These are phyloP conservation scores for Melanostigma gelatinosum DNA, from an alignment of 2,113 vertebrate species.

Conservation along the genomic window DNA sequence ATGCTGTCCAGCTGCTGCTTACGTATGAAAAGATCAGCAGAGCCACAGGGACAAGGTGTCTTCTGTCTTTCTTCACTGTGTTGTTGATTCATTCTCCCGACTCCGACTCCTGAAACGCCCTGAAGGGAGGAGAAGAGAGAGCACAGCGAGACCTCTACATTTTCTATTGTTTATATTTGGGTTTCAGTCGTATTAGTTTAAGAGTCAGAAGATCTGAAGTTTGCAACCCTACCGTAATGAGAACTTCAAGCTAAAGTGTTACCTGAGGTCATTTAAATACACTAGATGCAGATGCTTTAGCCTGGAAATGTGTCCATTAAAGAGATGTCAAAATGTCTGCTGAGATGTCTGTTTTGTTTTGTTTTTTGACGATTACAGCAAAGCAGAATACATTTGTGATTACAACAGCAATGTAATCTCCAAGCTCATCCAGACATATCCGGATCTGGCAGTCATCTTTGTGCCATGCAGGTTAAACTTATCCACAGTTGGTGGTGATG, in stretches of 20 bases:
- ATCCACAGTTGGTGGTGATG: constrained; percentile 36
- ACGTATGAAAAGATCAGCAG: constrained; percentile 31
- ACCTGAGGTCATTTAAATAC: constrained; percentile 6
- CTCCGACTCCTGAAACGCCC: constrained; percentile 18
- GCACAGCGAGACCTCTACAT: constrained; percentile 27
- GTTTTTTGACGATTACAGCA: not conserved
- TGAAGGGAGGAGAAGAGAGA: constrained; percentile 23
- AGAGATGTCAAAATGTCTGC: not conserved
- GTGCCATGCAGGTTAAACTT: constrained; percentile 42
- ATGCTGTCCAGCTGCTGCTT: constrained; percentile 12
- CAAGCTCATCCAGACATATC: not conserved
- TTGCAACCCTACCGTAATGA: not conserved
- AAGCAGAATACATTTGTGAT: not conserved
- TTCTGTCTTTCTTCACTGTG: constrained; percentile 34
- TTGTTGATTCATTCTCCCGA: constrained; percentile 12
- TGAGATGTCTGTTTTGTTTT: not conserved
- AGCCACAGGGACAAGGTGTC: constrained; percentile 17
- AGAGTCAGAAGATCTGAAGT: constrained; percentile 18
- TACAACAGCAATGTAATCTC: not conserved
- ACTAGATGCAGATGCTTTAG: not conserved
- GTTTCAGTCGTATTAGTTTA: constrained; percentile 29
- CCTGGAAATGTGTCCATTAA: not conserved
- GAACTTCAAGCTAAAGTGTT: constrained; percentile 17
- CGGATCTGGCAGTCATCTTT: not conserved
- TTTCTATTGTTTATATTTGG: constrained; percentile 47